phyloP scores from a whole-genome alignment of 2,113 vertebrate genomes.

The Copsychus sechellarum region DNA sequence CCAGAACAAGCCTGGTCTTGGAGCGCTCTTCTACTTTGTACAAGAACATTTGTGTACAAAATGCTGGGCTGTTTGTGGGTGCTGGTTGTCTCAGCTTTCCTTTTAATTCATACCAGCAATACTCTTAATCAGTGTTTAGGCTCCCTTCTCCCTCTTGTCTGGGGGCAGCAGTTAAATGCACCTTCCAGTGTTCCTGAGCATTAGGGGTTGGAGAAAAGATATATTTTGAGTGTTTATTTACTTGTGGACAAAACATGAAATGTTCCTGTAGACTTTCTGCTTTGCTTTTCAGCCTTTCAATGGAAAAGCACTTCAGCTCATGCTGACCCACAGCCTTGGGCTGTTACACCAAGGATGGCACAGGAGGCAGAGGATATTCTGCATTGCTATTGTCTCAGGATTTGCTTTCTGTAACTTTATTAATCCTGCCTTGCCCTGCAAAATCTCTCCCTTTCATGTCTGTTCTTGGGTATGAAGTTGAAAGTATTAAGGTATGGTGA shows the following conservation, averaged over 20 bases:
- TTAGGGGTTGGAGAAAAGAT: neutral
- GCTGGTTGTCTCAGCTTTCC: neutral
- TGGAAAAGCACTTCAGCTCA: neutral
- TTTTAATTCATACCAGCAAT: neutral
- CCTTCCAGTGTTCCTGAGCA: neutral
- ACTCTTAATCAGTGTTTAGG: neutral
- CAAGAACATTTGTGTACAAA: neutral
- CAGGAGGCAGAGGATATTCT: neutral
- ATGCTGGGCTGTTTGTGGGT: neutral
- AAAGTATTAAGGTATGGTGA: conserved; percentile 17
- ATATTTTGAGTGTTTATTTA: neutral
- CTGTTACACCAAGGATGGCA: neutral
- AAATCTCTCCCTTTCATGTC: conserved; percentile 36
- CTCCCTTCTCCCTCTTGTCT: neutral
- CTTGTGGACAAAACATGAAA: neutral
- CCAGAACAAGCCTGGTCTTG: conserved; percentile 24
- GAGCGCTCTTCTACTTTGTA: neutral
- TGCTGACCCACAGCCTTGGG: neutral
- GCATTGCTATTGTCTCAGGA: neutral
- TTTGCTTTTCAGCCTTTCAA: neutral
- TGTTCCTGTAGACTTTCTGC: neutral
- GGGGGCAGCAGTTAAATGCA: neutral
- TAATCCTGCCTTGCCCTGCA: conserved; percentile 7
- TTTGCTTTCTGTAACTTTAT: conserved; percentile 4
- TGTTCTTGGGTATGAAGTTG: neutral